Evolutionary conservation across 2,888 invertebrate genomes (phyloP), one percentile per base, ranked within the genome.

Genomic region (Proisotoma minuta): DNA sequence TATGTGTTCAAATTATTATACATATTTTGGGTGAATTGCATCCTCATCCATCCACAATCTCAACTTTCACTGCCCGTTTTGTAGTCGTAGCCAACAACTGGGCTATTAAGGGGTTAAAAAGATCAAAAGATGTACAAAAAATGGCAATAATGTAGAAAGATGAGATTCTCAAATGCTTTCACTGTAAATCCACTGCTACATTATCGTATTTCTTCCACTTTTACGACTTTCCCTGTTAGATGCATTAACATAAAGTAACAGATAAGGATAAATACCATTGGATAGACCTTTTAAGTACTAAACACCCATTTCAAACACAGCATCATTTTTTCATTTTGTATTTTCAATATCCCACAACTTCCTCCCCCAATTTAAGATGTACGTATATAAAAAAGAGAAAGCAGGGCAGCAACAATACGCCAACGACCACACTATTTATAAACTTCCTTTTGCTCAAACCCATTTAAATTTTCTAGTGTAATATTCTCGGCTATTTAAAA

Each of bases 61-160:
- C 34, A 34, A 34, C 15, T 34, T 15, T 34, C 34, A 34, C 34
- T 34, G 8, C 15, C 34, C 8, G 8, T 34, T 34, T 8, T 15
- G 34, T 15, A 8, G 34, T 34, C 15, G 34, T 34, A 34, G 15
- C 34, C 34, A 34, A 34, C 34, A 34, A 3, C 27, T 8, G n/a
- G 54, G 40, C 54, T 39, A 39, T 54, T 54, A 54, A 54, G 54
- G 54, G 54, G 34, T 54, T 34, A 54, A 34, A 28, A 54, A 39
- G 54, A 54, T 54, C 54, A 54, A 54, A 54, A 54, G 54, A 34
- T 54, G 54, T 15, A 26, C 20, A 20, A 34, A 29, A 39, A 54
- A 54, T 15, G 20, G 23, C 24, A 34, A 39, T 54, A 34, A 18
- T 22, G 34, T 39, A 26, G 20, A 39, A 54, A 54, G 40, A 54